Base-by-base conservation (phyloP, 2,888 invertebrate species). In the Chorisops tibialis region DNA sequence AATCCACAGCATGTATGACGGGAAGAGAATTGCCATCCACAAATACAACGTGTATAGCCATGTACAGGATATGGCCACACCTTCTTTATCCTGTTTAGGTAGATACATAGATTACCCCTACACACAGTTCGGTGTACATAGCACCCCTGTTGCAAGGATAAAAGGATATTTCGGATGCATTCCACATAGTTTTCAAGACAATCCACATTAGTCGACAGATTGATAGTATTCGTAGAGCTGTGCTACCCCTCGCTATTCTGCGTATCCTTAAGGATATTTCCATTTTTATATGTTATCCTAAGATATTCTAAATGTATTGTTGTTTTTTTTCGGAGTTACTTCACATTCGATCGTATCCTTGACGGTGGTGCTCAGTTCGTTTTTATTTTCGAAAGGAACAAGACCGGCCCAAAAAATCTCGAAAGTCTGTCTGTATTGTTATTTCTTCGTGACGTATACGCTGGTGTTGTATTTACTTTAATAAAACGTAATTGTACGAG, bases 331-430 rank as follows among this genome's bases (percentile, higher is more conserved):
- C 22, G 38, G 45, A 24, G 45, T 30, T 56, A 45, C 45, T 56
- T 56, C 56, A 56, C 45, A 56, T 56, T 56, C 56, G 56, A 56
- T 43, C 43, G 56, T 43, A 56, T 56, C 56, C 56, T 56, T 56
- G 24, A 30, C 52, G 39, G 14, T 19, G 19, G 56, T 21, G 48
- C 48, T 59, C 37, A 59, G 59, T 59, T 59, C 45, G 59, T 68
- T 69, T 70, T 76, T 73, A 77, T 77, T 77, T 77, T 76, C 75
- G 69, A 68, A 69, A 70, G 75, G 75, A 75, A 76, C 76, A 75
- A 73, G 74, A 74, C 73, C 73, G 74, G 37, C 35, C 56, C 56
- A 45, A 14, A 54, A 54, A 41, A 41, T 56, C 43, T 43, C 30
- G 18, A 52, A 12, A 16, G 19, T 12, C 11, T 12, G 37, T 50